Percentiles rank a stretch among this genome's conserved stretches.
phyloP scores from a whole-genome alignment of 1,140 invertebrate species.

The Rhagoletis pomonella region DNA sequence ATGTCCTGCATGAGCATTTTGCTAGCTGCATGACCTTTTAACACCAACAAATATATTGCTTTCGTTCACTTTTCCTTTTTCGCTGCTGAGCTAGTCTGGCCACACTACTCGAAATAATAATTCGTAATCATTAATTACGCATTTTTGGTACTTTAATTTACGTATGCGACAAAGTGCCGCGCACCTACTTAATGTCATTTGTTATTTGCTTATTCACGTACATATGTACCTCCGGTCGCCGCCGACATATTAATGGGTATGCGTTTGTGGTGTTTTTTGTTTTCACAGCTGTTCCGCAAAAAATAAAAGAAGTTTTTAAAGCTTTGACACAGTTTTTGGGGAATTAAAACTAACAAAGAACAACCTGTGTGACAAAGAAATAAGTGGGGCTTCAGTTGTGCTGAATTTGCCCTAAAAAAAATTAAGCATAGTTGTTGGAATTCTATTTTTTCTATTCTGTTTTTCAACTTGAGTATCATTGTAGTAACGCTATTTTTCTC shows the following conservation, averaged over 20 bases:
- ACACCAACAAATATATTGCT: no score
- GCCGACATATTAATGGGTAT: neutral
- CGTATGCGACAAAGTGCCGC: neutral
- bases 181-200: no score
- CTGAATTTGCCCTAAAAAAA: neutral
- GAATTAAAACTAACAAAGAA: neutral
- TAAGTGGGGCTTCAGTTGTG: conserved; percentile 13
- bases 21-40: no score
- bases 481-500: no score
- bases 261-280: neutral
- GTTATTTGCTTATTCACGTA: no score
- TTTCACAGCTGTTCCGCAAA: neutral
- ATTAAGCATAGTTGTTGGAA: neutral
- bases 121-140: no score
- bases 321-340: conserved; percentile 27
- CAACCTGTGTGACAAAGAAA: neutral
- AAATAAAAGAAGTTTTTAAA: conserved; percentile 5
- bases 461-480: neutral
- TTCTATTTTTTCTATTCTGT: neutral
- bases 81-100: no score
- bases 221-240: neutral
- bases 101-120: no score
- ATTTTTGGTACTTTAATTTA: neutral
- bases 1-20: no score
- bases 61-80: no score